Percentiles rank a stretch among this genome's conserved stretches.
Evolutionary conservation across 2,113 vertebrate genomes (phyloP).

Genomic region (Sorex fumeus): DNA sequence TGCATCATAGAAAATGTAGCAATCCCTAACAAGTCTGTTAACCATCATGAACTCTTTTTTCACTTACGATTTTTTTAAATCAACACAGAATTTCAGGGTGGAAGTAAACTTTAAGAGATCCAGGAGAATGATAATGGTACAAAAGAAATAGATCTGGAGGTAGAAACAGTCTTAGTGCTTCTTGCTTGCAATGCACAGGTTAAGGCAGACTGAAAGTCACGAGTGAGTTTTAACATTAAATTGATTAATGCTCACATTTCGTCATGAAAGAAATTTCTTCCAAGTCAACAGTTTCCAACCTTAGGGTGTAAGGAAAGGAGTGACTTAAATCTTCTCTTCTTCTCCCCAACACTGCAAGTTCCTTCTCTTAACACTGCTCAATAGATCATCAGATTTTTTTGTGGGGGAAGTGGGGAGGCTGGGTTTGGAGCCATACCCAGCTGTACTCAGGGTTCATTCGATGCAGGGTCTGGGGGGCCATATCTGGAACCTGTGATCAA

Average conservation of each 20-base stretch:
- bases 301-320: too few relatives aligned
- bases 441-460: too few relatives aligned
- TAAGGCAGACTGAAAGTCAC: neutral
- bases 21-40: too few relatives aligned
- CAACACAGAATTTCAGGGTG: conserved; percentile 20
- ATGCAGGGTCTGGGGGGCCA: too few relatives aligned
- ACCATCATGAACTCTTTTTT: neutral
- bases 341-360: neutral
- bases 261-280: neutral
- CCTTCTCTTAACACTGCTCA: neutral
- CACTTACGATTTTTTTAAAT: conserved; percentile 32
- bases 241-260: neutral
- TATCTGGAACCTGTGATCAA: too few relatives aligned
- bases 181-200: neutral
- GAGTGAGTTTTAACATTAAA: neutral
- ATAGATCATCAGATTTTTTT: neutral
- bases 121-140: neutral
- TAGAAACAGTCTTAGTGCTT: neutral
- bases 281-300: neutral
- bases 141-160: conserved; percentile 15
- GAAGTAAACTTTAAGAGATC: conserved; percentile 12
- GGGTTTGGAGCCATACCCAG: too few relatives aligned
- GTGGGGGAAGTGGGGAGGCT: too few relatives aligned
- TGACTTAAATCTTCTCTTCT: neutral
- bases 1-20: neutral